These are phyloP conservation scores for Nothocercus julius DNA, from an alignment of 2,113 vertebrate species.

Conservation along the genomic window DNA sequence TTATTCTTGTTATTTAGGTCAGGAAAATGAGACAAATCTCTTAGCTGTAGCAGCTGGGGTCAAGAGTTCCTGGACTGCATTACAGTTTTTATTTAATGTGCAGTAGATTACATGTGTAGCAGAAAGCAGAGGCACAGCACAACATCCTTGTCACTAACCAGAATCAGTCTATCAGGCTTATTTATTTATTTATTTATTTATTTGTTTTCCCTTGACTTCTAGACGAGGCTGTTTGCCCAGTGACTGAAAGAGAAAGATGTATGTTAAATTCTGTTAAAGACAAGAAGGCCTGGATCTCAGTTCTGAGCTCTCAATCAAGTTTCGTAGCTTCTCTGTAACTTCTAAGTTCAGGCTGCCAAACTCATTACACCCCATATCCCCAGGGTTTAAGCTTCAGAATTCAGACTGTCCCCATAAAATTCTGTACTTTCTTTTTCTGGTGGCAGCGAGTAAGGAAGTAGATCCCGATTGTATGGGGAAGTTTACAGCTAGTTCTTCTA, in stretches of 20 bases:
- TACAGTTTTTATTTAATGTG: not conserved
- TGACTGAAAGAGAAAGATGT: not conserved
- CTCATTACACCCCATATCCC: accelerated
- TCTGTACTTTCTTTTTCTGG: not conserved
- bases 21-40: not conserved
- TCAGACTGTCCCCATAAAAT: not conserved
- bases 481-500: not conserved
- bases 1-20: not conserved
- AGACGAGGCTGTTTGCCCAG: not conserved
- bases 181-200: too few species aligned
- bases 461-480: not conserved
- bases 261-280: not conserved
- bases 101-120: not conserved
- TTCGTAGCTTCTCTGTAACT: not conserved
- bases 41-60: not conserved
- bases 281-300: not conserved
- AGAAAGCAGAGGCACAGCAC: not conserved
- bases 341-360: not conserved
- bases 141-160: not conserved
- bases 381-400: not conserved
- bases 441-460: not conserved
- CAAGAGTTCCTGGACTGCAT: not conserved
- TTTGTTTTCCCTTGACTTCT: too few species aligned
- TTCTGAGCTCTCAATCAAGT: not conserved
- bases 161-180: accelerated